These are phyloP conservation scores for Boloria euphrosyne DNA, from an alignment of 2,888 invertebrate genomes.

Conservation along the genomic window DNA sequence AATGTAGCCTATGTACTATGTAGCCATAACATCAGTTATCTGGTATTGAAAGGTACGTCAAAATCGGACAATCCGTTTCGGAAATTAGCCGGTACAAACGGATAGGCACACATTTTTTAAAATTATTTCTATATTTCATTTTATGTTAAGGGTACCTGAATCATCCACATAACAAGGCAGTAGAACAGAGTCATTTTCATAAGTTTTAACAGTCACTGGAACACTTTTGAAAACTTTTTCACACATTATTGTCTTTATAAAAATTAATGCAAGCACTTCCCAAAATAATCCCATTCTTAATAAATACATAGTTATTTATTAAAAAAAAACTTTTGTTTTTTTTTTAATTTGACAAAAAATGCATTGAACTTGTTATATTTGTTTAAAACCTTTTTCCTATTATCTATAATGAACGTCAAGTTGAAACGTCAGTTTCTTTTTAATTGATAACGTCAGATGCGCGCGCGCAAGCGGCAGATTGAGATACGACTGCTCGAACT, in stretches of 20 bases:
- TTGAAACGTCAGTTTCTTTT: slow-evolving; percentile 28
- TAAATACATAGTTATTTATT: background rate
- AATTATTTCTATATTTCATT: background rate
- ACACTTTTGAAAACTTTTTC: slow-evolving; percentile 84
- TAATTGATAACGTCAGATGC: slow-evolving; percentile 32
- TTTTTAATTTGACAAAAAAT: background rate
- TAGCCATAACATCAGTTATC: too few relatives aligned
- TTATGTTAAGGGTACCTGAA: slow-evolving; percentile 62
- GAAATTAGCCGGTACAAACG: too few relatives aligned
- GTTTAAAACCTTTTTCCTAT: background rate
- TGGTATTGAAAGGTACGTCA: too few relatives aligned
- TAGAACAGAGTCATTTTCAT: slow-evolving; percentile 89
- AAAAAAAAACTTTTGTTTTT: slow-evolving; percentile 1
- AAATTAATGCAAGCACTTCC: slow-evolving; percentile 29
- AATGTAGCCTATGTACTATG: too few relatives aligned
- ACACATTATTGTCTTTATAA: slow-evolving; percentile 49
- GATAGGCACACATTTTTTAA: too few relatives aligned
- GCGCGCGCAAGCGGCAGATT: slow-evolving; percentile 57
- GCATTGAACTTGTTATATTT: background rate
- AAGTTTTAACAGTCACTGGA: slow-evolving; percentile 88
- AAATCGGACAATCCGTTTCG: too few relatives aligned
- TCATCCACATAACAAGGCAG: slow-evolving; percentile 89
- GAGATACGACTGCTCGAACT: slow-evolving; percentile 59
- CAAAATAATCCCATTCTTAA: slow-evolving; percentile 22
- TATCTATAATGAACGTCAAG: slow-evolving; percentile 10